Conservation (phyloP, 1,140 invertebrate species). For the Hyles euphorbiae region DNA sequence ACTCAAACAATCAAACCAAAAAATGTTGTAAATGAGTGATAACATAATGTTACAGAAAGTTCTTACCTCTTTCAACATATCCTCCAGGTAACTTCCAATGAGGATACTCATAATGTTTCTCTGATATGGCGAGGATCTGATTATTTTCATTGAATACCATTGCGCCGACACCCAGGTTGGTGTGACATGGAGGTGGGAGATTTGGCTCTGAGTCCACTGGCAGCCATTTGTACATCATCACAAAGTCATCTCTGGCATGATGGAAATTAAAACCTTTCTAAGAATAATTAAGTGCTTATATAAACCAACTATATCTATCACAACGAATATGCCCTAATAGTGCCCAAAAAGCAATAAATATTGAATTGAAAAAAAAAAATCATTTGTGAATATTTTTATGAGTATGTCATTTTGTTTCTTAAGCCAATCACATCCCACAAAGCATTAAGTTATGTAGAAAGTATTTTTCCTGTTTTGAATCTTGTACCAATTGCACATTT, state of each 20-base stretch:
- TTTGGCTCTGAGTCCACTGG: conserved; percentile 75
- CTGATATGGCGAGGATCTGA: conserved; percentile 87
- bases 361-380: too few species aligned
- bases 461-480: too few species aligned
- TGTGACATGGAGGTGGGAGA: conserved; percentile 89
- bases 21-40: too few species aligned
- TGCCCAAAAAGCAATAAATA: too few species aligned
- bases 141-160: conserved; percentile 86
- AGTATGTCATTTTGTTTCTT: too few species aligned
- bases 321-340: background rate
- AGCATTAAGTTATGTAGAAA: too few species aligned
- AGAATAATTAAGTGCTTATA: conserved; percentile 43
- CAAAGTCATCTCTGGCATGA: conserved; percentile 87
- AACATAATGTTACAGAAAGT: too few species aligned
- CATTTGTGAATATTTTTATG: too few species aligned
- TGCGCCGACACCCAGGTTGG: conserved; percentile 91
- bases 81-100: conserved; percentile 95
- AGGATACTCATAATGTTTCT: conserved; percentile 80
- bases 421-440: too few species aligned
- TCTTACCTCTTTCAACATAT: conserved; percentile 88
- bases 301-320: background rate
- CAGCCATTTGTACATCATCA: conserved; percentile 90
- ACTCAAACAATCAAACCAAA: too few species aligned
- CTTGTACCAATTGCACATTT: too few species aligned
- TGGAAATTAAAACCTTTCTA: conserved; percentile 92